Evolutionary conservation across 92 coral and sea anemone genomes (phyloP), one percentile per base, ranked within the genome.

Genomic region (Nematostella vectensis): DNA sequence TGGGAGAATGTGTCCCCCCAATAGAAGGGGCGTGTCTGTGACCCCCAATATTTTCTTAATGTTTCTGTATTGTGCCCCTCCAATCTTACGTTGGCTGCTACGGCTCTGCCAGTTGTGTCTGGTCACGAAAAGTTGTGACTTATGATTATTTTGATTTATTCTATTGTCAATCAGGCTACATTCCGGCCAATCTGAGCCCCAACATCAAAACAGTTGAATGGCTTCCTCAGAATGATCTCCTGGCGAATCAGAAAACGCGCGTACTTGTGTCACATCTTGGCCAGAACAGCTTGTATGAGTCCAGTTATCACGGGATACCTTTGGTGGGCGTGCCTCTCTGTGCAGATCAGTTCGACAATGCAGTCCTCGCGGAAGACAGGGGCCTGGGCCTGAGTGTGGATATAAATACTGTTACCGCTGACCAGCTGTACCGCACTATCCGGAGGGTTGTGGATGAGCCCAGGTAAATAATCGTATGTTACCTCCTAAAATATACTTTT

Each of bases 191-290:
- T 27, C 65, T 76, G 15, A 30, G 76, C 19, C 37, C 83, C 1
- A 76, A 76, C 77, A 57, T 76, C 57, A 69, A 76, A 58, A 39
- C 48, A 22, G 49, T 76, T 23, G 12, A 13, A 18, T 67, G 81
- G 81, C 19, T 75, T 31, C 81, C 81, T 26, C 81, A 75, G 52
- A 69, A 68, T 20, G 83, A 69, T 59, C 47, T 76, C 11, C 58
- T 76, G 31, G 70, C 83, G 42, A 57, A 76, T 33, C n/a, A 43
- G n/a, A 68, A 64, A 28, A 39, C 65, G 16, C 66, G 54, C 19
- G 27, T 42, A 21, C 69, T 76, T 16, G 63, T 76, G 12, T 61
- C 83, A 13, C 83, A 76, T 16, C 63, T 40, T 3, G 83, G 83
- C 12, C 67, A 61, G 52, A 76, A 69, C 55, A 76, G 83, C 42